A percentile compares a stretch with the other conserved stretches of the same genome.
Evolutionary conservation across 2,113 vertebrate species (phyloP).

Genomic region (Charadrius vociferus): DNA sequence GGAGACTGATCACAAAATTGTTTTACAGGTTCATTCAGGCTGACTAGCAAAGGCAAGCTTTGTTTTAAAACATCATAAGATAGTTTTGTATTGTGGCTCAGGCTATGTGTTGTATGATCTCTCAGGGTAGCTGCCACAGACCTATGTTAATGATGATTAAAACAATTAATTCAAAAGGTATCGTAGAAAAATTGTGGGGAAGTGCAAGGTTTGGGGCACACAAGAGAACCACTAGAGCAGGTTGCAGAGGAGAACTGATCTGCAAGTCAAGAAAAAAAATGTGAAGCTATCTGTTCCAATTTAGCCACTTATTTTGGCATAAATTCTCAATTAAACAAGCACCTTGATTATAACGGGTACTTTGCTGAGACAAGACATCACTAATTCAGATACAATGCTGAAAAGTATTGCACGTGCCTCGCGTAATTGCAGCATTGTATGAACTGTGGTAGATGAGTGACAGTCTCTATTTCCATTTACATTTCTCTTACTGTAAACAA

Average conservation of each 20-base stretch:
- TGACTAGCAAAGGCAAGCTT: background rate
- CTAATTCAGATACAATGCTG: background rate
- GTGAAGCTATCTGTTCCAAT: background rate
- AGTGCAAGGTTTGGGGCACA: background rate
- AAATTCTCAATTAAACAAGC: background rate
- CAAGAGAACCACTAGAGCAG: background rate
- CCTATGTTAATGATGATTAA: background rate
- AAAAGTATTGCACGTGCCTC: background rate
- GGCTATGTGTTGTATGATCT: rapidly evolving
- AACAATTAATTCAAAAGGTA: background rate
- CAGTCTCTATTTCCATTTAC: background rate
- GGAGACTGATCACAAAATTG: background rate
- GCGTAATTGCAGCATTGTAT: background rate
- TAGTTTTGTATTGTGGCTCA: no score
- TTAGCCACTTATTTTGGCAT: background rate
- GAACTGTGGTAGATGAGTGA: background rate
- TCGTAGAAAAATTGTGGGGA: background rate
- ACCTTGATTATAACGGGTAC: background rate
- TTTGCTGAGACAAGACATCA: background rate
- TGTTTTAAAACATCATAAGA: background rate
- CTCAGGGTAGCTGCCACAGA: background rate
- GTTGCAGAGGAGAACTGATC: background rate
- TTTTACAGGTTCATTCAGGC: background rate
- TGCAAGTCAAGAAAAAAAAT: background rate
- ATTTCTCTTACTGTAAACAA: background rate